Percentiles rank a stretch among this genome's conserved stretches.
Conservation (phyloP, 2,797 vertebrate genomes). For the Ctenosaura bakeri region DNA sequence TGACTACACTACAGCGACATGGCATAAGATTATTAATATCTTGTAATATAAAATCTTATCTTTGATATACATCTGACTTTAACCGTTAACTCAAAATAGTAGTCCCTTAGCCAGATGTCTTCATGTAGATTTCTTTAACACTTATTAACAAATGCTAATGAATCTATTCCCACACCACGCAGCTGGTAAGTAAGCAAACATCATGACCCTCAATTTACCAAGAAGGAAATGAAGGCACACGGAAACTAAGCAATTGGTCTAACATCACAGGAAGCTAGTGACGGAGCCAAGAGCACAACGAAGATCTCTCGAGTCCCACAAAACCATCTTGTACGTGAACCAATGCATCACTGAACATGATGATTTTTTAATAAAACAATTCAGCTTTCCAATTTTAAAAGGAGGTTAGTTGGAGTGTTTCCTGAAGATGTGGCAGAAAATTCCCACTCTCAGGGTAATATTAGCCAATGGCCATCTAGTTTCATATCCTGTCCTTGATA, state of each 20-base stretch:
- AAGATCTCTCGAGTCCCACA: conserved; percentile 62
- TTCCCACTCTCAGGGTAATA: not conserved
- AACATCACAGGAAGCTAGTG: conserved; percentile 70
- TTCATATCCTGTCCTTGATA: conserved; percentile 36
- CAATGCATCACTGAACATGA: conserved; percentile 24
- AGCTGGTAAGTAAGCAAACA: conserved; percentile 50
- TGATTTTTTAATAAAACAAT: conserved; percentile 48
- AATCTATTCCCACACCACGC: not conserved
- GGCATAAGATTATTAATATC: not conserved
- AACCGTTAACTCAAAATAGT: not conserved
- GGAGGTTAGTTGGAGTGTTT: conserved; percentile 60
- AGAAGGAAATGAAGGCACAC: conserved; percentile 53
- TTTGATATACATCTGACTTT: not conserved
- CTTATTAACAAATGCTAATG: not conserved
- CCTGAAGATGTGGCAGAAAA: conserved; percentile 37
- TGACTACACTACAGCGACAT: not conserved
- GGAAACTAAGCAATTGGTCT: conserved; percentile 46
- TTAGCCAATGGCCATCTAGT: conserved; percentile 8
- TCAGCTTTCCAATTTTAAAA: conserved; percentile 63
- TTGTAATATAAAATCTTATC: not conserved
- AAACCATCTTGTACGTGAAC: conserved; percentile 65
- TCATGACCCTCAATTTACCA: conserved; percentile 21
- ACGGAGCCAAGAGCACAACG: conserved; percentile 64
- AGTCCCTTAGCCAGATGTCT: not conserved
- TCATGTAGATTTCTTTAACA: not conserved